These are phyloP conservation scores for Mustela lutreola DNA, from an alignment of 2,113 vertebrate species.

Conservation along the genomic window DNA sequence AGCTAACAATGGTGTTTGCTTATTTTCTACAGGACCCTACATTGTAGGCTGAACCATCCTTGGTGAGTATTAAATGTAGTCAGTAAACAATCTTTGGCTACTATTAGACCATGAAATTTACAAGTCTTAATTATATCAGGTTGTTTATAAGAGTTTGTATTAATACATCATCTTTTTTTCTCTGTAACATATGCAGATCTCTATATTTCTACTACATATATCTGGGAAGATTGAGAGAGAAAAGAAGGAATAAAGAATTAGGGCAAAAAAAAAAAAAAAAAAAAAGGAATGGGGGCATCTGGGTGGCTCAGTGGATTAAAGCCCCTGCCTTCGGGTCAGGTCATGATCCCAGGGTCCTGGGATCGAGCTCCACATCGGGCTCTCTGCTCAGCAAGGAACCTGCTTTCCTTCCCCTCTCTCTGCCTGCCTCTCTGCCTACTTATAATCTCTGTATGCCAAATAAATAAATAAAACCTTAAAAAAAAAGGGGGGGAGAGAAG, in stretches of 20 bases:
- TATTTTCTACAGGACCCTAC: conserved; percentile 81
- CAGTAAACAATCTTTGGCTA: conserved; percentile 83
- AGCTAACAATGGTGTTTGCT: conserved; percentile 78
- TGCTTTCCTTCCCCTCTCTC: too few species aligned
- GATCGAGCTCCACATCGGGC: too few species aligned
- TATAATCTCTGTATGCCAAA: too few species aligned
- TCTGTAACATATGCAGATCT: background rate
- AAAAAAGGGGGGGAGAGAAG: background rate
- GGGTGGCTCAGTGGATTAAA: too few species aligned
- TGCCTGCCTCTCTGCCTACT: too few species aligned
- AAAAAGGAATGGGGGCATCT: too few species aligned
- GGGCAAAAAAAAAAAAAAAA: background rate
- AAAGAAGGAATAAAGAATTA: background rate
- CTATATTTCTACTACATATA: background rate
- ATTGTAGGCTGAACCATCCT: conserved; percentile 76
- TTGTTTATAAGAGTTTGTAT: conserved; percentile 62
- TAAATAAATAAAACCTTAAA: too few species aligned
- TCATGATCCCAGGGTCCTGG: too few species aligned
- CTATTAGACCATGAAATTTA: conserved; percentile 75
- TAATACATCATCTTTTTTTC: conserved; percentile 5
- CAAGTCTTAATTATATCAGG: conserved; percentile 67
- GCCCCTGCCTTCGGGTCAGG: too few species aligned
- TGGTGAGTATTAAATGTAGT: conserved; percentile 80
- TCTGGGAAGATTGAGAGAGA: background rate
- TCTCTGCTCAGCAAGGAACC: too few species aligned